phyloP scores from a whole-genome alignment of 2,888 invertebrate species.

The Uropetala carovei region DNA sequence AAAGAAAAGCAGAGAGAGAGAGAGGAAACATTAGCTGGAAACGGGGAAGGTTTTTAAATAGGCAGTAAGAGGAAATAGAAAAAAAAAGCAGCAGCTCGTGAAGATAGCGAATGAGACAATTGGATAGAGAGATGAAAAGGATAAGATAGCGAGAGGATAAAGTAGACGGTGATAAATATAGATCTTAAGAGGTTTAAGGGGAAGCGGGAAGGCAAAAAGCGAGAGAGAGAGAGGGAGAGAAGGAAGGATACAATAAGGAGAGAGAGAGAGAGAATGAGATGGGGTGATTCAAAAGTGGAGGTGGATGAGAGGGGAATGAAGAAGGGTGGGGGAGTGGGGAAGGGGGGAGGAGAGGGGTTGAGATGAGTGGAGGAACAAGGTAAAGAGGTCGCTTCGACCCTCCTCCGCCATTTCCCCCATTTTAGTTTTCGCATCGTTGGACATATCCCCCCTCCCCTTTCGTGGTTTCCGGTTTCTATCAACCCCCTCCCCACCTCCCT shows the following conservation, averaged over 20 bases:
- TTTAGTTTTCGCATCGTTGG: conserved; percentile 52
- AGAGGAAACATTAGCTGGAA: no score
- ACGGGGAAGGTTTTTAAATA: no score
- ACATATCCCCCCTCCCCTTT: conserved; percentile 20
- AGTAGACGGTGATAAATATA: conserved; percentile 7
- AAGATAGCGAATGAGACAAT: conserved; percentile 15
- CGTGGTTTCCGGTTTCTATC: conserved; percentile 55
- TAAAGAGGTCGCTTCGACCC: not conserved
- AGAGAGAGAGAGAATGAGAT: not conserved
- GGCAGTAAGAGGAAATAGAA: not conserved
- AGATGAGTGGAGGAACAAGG: no score
- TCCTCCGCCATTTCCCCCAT: not conserved
- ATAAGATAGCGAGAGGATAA: not conserved
- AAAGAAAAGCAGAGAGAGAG: no score
- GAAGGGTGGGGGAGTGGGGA: not conserved
- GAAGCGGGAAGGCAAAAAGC: not conserved
- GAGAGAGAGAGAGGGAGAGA: not conserved
- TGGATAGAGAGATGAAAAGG: not conserved
- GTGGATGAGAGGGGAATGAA: not conserved
- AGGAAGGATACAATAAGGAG: not conserved
- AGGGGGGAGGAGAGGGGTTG: no score
- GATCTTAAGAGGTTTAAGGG: not conserved
- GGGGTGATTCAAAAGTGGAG: not conserved
- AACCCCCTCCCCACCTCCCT: not conserved
- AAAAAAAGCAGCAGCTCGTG: not conserved